Conservation (phyloP, 2,113 vertebrate genomes). For the Proteles cristata region DNA sequence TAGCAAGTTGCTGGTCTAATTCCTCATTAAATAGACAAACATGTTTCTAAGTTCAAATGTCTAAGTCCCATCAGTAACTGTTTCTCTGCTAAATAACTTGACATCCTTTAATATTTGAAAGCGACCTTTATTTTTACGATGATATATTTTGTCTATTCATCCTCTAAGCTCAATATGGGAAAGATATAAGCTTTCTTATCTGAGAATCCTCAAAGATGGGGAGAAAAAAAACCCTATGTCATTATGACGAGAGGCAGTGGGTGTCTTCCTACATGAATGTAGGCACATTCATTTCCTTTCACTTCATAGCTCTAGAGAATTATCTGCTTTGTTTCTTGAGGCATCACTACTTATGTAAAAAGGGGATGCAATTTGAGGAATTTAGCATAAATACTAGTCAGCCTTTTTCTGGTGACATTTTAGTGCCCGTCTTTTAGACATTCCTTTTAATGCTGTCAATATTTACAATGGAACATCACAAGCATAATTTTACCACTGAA, state of each 20-base stretch:
- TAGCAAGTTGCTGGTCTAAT: slow-evolving; percentile 57
- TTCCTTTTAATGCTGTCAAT: slow-evolving; percentile 79
- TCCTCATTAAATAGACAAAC: slow-evolving; percentile 83
- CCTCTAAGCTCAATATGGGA: slow-evolving; percentile 1
- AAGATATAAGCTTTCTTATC: slow-evolving; percentile 56
- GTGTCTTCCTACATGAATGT: slow-evolving; percentile 63
- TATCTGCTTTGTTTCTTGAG: slow-evolving; percentile 77
- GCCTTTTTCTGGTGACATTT: slow-evolving; percentile 74
- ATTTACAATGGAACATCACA: slow-evolving; percentile 78
- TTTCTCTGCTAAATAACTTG: slow-evolving; percentile 75
- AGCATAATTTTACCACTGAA: slow-evolving; percentile 79
- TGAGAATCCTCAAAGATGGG: slow-evolving; percentile 44
- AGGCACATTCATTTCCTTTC: slow-evolving; percentile 74
- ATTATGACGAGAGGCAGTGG: slow-evolving; percentile 64
- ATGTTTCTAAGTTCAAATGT: slow-evolving; percentile 79
- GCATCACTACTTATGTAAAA: slow-evolving; percentile 74
- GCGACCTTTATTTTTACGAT: slow-evolving; percentile 60
- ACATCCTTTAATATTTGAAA: slow-evolving; percentile 80
- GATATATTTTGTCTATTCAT: slow-evolving; percentile 71
- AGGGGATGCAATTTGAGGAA: slow-evolving; percentile 73
- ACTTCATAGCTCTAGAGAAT: slow-evolving; percentile 67
- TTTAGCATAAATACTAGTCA: slow-evolving; percentile 81
- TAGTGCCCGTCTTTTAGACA: slow-evolving; percentile 76
- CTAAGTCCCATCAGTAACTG: slow-evolving; percentile 76
- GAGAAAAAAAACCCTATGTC: background rate